A percentile compares a stretch with the other conserved stretches of the same genome.
phyloP scores from a whole-genome alignment of 2,113 vertebrate species.

The Etheostoma spectabile region DNA sequence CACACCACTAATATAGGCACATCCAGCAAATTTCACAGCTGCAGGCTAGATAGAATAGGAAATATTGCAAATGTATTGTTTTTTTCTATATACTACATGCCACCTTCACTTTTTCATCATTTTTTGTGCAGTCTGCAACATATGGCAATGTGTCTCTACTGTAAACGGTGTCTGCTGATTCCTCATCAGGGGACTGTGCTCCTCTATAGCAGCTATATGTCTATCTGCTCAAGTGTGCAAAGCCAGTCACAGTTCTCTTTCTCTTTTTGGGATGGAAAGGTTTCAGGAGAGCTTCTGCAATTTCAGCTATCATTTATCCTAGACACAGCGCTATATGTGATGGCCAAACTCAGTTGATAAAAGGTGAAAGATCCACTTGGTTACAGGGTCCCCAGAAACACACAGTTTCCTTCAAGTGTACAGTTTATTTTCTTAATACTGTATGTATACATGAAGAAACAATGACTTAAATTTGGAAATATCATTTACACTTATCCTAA shows the following conservation, averaged over 20 bases:
- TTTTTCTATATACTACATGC: slow-evolving; percentile 29
- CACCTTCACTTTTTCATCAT: slow-evolving; percentile 37
- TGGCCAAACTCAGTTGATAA: slow-evolving; percentile 18
- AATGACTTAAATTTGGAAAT: not conserved
- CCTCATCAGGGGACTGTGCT: slow-evolving; percentile 36
- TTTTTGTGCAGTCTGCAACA: slow-evolving; percentile 44
- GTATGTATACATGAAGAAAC: slow-evolving; percentile 6
- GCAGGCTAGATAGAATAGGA: slow-evolving; percentile 20
- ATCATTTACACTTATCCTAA: not conserved
- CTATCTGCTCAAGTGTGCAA: slow-evolving; percentile 42
- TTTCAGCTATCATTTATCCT: slow-evolving; percentile 12
- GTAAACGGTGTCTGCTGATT: slow-evolving; percentile 53
- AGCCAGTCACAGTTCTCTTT: slow-evolving; percentile 33
- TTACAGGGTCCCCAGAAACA: not conserved
- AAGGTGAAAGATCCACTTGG: slow-evolving; percentile 19
- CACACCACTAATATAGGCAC: slow-evolving; percentile 46
- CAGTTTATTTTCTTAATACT: not conserved
- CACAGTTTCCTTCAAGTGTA: not conserved
- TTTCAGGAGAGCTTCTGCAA: slow-evolving; percentile 27
- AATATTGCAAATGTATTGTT: slow-evolving; percentile 46
- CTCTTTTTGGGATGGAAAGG: slow-evolving; percentile 43
- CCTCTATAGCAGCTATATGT: slow-evolving; percentile 45
- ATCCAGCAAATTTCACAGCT: slow-evolving; percentile 67
- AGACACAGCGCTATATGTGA: not conserved
- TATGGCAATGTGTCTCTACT: slow-evolving; percentile 45